Evolutionary conservation across 1,140 invertebrate species (phyloP).

Genomic region (Tetragnatha versicolor): DNA sequence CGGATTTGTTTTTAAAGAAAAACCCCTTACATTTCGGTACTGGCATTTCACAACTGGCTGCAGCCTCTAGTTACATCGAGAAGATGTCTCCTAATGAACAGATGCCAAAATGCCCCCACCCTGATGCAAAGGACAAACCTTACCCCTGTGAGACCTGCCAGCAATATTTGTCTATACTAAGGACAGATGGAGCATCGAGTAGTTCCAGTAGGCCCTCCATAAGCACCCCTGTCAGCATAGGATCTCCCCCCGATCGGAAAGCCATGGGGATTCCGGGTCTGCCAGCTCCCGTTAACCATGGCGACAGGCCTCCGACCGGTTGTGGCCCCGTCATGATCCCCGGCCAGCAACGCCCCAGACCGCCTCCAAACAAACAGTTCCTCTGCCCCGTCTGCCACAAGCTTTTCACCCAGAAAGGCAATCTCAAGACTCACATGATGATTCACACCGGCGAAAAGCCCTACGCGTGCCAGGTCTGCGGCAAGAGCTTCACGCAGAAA

Average conservation of each 20-base stretch:
- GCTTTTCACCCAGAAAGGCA: constrained; percentile 61
- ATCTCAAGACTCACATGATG: constrained; percentile 68
- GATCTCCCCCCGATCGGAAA: constrained; percentile 50
- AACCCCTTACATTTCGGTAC: constrained; percentile 57
- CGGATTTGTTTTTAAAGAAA: constrained; percentile 59
- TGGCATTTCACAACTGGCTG: constrained; percentile 59
- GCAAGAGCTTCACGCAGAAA: constrained; percentile 62
- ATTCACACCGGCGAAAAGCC: constrained; percentile 69
- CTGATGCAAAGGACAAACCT: constrained; percentile 56
- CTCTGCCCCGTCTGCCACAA: constrained; percentile 60
- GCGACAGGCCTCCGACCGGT: constrained; percentile 36
- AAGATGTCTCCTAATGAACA: constrained; percentile 58
- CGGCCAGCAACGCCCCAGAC: constrained; percentile 51
- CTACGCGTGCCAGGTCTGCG: constrained; percentile 64
- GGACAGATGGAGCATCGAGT: constrained; percentile 55
- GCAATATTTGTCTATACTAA: constrained; percentile 55
- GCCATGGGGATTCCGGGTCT: constrained; percentile 42
- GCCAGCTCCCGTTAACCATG: constrained; percentile 26
- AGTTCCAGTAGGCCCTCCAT: constrained; percentile 44
- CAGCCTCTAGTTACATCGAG: constrained; percentile 58
- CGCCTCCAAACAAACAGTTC: constrained; percentile 58
- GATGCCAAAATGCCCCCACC: constrained; percentile 56
- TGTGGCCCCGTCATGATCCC: constrained; percentile 20
- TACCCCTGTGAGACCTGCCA: constrained; percentile 57
- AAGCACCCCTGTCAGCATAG: constrained; percentile 46